Base-by-base conservation (phyloP, 2,113 vertebrate genomes). In the Chaetura pelagica region DNA sequence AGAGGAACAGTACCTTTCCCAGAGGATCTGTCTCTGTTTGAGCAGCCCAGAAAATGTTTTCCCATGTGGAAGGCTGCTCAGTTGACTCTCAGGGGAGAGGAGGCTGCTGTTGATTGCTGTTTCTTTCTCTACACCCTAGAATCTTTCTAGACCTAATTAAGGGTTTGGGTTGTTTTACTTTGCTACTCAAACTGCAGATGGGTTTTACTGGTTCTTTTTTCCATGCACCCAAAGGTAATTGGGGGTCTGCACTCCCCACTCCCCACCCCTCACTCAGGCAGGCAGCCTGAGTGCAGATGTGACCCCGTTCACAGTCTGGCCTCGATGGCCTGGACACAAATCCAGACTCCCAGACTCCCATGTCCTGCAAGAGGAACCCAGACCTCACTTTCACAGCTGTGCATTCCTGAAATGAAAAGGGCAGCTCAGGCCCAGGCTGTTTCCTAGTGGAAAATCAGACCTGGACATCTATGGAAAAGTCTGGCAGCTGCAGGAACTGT, bases 351-450 rank as follows among this genome's bases (percentile, higher is more conserved):
- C 69, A 62, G 55, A 90, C 79, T n/a, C n/a, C 83, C 49, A 4
- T 1, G 1, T 81, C 49, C 54, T 62, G 58, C 69, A 15, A 4
- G 91, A 58, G 55, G 75, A 87, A 14, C 18, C 7, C 9, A 12
- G 29, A 30, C 67, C 90, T 92, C 34, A 1, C 77, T 86, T 44
- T 42, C 1, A 1, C 95, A 97, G 96, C 96, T 96, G 95, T 82
- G 84, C 93, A 90, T 96, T 97, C 96, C 92, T 67, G 59, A 23
- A 83, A 19, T 69, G 84, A 27, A 67, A 85, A 75, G 83, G 83
- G 74, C 91, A 94, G 94, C 75, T 89, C 77, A 48, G 72, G 49
- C 79, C 54, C 5, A 4, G 67, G 58, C n/a, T 78, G 44, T 15
- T 68, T 21, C 13, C 1, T 17, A 88, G 88, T 83, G 88, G 49